Base-by-base conservation (phyloP, 1,140 invertebrate genomes). In the Physella acuta region DNA sequence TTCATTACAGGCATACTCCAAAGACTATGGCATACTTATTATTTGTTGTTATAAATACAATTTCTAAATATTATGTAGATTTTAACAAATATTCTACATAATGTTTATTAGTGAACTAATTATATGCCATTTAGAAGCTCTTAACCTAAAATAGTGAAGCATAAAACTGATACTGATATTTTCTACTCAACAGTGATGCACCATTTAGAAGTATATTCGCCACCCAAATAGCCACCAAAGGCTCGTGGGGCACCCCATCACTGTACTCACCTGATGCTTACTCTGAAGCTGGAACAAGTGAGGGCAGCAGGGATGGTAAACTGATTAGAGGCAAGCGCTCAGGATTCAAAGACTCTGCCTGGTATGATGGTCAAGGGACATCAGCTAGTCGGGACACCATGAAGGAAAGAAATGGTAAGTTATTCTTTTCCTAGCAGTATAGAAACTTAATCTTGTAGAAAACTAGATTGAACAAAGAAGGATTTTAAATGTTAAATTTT, bases 311-410 rank as follows among this genome's bases (percentile, higher is more conserved):
- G 1, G 62, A 59, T 16, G 69, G 69, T 28, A 37, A 58, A 17
- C 62, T 71, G 36, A 28, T 65, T 3, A 65, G 49, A 37, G 55
- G 55, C 26, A 59, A 34, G 0, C 61, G 62, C 37, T 59, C 61
- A 33, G 69, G 59, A 24, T 65, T 71, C 53, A 53, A 71, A 51
- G 69, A 71, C 62, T 65, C 69, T 4, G 37, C 69, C 2, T 71
- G 69, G 69, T 65, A 65, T 53, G 62, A 71, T 59, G 59, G 59
- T 59, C 33, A 39, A 16, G 68, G 61, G 2, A 52, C 33, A 4
- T 39, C 49, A 2, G n/a, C 44, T 0, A 16, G 33, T 39, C 36
- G 17, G 39, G 11, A 17, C 14, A 0, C 37, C 26, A 30, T 24
- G 0, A 37, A 36, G 0, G 31, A n/a, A 36, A 36, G 36, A n/a